Percentiles rank a stretch among this genome's conserved stretches.
Evolutionary conservation across 2,888 invertebrate genomes (phyloP).

Genomic region (Iselma pallidipennis): DNA sequence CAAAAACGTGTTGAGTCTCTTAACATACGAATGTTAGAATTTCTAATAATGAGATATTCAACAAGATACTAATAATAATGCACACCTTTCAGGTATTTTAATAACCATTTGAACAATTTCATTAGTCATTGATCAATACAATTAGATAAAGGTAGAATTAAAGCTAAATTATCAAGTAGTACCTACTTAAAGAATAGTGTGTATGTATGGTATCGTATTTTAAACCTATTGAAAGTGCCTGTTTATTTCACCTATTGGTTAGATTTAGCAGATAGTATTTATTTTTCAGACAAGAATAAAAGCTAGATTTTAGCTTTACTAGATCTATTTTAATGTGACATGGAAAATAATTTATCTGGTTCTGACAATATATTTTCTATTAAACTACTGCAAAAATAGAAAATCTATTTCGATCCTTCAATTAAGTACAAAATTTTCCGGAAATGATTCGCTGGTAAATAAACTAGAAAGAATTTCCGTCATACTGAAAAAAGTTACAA

Average conservation of each 20-base stretch:
- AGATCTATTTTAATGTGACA: not conserved
- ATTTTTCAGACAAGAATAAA: not conserved
- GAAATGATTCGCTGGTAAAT: not conserved
- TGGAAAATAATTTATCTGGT: not conserved
- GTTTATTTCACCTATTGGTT: conserved; percentile 3
- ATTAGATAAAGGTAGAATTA: no score
- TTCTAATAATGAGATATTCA: no score
- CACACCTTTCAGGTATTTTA: not conserved
- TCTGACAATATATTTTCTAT: not conserved
- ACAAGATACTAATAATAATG: not conserved
- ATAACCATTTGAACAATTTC: not conserved
- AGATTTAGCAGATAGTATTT: conserved; percentile 1
- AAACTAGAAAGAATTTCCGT: not conserved
- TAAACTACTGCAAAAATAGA: not conserved
- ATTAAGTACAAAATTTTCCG: not conserved
- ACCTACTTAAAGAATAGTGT: not conserved
- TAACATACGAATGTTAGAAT: not conserved
- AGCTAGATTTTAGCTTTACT: not conserved
- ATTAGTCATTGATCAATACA: not conserved
- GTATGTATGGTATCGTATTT: not conserved
- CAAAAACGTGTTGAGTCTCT: not conserved
- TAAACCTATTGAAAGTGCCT: not conserved
- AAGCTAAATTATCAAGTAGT: no score
- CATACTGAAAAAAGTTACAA: not conserved
- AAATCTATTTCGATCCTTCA: not conserved